phyloP scores from a whole-genome alignment of 2,797 vertebrate species.

The Sarcophilus harrisii region DNA sequence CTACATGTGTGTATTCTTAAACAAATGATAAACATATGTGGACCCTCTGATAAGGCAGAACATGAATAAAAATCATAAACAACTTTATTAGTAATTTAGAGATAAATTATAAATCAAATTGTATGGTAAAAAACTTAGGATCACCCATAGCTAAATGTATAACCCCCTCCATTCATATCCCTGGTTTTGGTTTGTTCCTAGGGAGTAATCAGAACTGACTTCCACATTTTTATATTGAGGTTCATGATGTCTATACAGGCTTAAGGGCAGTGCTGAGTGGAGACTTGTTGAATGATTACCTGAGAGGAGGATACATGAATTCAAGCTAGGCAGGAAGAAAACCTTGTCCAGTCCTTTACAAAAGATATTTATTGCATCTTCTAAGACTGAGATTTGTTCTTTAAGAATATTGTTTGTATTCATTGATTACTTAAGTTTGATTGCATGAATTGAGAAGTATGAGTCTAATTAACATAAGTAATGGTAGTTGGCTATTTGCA shows the following conservation, averaged over 20 bases:
- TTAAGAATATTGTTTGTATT: not conserved
- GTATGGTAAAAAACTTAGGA: not conserved
- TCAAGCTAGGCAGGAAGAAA: not conserved
- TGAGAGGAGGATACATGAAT: not conserved
- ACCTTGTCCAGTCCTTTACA: not conserved
- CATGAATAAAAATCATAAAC: not conserved
- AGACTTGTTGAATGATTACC: not conserved
- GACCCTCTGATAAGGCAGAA: not conserved
- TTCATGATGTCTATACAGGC: not conserved
- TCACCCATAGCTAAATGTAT: not conserved
- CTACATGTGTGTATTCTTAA: not conserved
- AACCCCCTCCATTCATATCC: not conserved
- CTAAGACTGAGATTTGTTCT: not conserved
- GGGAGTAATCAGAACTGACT: not conserved
- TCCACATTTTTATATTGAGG: not conserved
- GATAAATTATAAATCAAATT: not conserved
- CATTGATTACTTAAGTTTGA: not conserved
- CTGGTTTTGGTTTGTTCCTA: not conserved
- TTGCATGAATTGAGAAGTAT: not conserved
- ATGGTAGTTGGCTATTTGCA: not conserved
- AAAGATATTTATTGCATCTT: not conserved
- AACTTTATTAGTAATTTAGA: not conserved
- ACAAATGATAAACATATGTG: not conserved
- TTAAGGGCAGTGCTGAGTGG: not conserved
- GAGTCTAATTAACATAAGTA: not conserved